phyloP scores from a whole-genome alignment of 2,113 vertebrate species.

The Aythya baeri region DNA sequence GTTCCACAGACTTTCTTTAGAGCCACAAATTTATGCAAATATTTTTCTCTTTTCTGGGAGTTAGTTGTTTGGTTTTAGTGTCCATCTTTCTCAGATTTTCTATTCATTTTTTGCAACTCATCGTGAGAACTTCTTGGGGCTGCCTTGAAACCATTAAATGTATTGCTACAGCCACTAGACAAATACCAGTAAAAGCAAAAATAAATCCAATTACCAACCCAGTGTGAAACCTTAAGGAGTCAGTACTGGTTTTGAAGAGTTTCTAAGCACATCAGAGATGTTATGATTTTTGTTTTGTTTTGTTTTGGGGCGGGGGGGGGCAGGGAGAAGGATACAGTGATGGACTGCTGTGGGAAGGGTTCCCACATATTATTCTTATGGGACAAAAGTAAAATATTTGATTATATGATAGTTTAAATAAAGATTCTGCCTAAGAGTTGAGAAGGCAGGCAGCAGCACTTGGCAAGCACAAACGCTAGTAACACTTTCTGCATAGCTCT shows the following conservation, averaged over 20 bases:
- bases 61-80: slow-evolving; percentile 12
- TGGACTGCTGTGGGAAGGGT: background rate
- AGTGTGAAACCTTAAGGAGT: background rate
- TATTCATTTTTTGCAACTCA: slow-evolving; percentile 25
- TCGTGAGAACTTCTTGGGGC: slow-evolving; percentile 11
- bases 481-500: background rate
- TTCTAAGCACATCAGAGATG: background rate
- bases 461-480: background rate
- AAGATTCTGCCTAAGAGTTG: background rate
- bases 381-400: background rate
- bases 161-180: background rate
- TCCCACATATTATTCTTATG: background rate
- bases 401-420: background rate
- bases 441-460: background rate
- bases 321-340: too few species aligned
- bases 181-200: background rate
- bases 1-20: slow-evolving; percentile 40
- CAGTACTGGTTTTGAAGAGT: background rate
- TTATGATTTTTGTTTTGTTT: background rate
- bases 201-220: slow-evolving; percentile 7
- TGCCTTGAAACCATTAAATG: background rate
- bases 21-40: slow-evolving; percentile 55
- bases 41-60: slow-evolving; percentile 46
- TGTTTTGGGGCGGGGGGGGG: too few species aligned
- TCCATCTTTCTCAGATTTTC: slow-evolving; percentile 39